Conservation (phyloP, 1,140 invertebrate species). For the Drosophila varians region DNA sequence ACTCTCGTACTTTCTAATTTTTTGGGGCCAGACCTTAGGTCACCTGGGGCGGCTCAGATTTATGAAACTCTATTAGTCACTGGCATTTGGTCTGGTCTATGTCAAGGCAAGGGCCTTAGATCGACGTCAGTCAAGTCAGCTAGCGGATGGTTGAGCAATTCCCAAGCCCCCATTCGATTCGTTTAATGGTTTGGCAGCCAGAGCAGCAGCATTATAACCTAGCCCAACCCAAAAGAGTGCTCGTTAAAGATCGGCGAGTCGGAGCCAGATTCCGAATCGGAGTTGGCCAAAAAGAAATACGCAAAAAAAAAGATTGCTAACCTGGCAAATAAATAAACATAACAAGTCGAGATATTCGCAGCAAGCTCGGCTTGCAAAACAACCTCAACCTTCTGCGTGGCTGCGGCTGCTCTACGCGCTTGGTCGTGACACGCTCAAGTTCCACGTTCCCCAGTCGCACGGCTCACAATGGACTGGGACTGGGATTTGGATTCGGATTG, state of each 20-base stretch:
- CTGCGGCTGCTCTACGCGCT: conserved; percentile 52
- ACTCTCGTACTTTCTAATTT: conserved; percentile 38
- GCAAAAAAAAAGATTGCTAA: conserved; percentile 21
- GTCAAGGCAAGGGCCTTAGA: conserved; percentile 68
- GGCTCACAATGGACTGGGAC: conserved; percentile 1
- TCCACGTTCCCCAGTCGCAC: conserved; percentile 45
- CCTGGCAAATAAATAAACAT: conserved; percentile 32
- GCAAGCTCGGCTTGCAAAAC: conserved; percentile 50
- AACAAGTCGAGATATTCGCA: conserved; percentile 44
- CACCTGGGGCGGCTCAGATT: conserved; percentile 39
- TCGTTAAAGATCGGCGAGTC: conserved; percentile 44
- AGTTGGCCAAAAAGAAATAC: background rate
- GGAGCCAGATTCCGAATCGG: conserved; percentile 20
- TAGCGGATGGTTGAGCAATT: conserved; percentile 50
- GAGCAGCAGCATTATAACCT: conserved; percentile 53
- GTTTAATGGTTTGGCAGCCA: conserved; percentile 45
- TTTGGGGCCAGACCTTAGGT: conserved; percentile 7
- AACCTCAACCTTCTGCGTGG: conserved; percentile 75
- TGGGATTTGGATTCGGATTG: background rate
- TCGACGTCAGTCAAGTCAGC: conserved; percentile 39
- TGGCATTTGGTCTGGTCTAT: conserved; percentile 43
- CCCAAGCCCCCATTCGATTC: conserved; percentile 52
- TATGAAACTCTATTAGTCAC: conserved; percentile 64
- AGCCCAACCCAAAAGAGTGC: conserved; percentile 63
- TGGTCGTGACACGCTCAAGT: conserved; percentile 64